Evolutionary conservation across 2,797 vertebrate species (phyloP).

Genomic region (Coranthus polyacanthus): DNA sequence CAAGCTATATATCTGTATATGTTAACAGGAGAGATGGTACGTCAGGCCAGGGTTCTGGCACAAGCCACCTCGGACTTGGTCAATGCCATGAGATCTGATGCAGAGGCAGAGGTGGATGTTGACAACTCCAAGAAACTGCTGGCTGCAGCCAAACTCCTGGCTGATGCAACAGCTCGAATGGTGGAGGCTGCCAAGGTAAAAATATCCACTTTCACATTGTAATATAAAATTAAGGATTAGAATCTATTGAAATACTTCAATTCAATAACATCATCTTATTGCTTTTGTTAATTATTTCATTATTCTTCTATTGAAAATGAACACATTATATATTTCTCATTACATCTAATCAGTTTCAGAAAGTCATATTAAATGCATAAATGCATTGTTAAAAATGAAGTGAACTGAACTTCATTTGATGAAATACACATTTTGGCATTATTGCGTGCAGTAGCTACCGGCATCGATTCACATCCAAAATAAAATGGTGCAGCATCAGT

Average conservation of each 20-base stretch:
- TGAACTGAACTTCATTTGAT: conserved; percentile 32
- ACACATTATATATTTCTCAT: not conserved
- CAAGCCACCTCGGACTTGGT: conserved; percentile 98
- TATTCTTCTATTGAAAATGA: not conserved
- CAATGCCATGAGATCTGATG: conserved; percentile 98
- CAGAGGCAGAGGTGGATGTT: conserved; percentile 96
- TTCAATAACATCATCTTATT: not conserved
- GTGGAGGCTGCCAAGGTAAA: conserved; percentile 98
- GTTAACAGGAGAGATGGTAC: conserved; percentile 95
- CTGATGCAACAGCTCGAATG: conserved; percentile 98
- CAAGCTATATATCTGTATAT: conserved; percentile 15
- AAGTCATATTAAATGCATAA: not conserved
- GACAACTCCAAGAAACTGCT: conserved; percentile 98
- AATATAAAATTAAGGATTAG: not conserved
- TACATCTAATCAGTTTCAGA: conserved; percentile 4
- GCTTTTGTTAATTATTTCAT: conserved; percentile 5
- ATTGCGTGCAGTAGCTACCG: conserved; percentile 27
- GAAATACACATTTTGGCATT: conserved; percentile 43
- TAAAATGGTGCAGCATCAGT: conserved; percentile 54
- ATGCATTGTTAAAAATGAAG: conserved; percentile 21
- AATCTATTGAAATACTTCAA: not conserved
- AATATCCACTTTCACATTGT: not conserved
- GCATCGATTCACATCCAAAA: conserved; percentile 50
- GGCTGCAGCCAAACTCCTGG: conserved; percentile 96
- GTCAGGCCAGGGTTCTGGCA: conserved; percentile 96